Conservation (phyloP, 2,888 invertebrate genomes). For the Onthophagus sagittarius region DNA sequence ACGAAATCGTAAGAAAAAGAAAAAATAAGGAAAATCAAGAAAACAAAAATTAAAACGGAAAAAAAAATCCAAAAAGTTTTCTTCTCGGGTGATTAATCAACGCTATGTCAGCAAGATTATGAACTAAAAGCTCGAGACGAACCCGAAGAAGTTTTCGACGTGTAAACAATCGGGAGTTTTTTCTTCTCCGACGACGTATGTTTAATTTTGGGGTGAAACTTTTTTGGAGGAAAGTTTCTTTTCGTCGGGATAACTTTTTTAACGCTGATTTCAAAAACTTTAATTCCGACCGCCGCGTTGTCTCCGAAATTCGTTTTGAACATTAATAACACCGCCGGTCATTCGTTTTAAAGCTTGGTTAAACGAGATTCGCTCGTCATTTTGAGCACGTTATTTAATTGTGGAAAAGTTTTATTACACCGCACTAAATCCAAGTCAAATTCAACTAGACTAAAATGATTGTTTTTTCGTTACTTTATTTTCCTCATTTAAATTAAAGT, state of each 20-base stretch:
- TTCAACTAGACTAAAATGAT: background rate
- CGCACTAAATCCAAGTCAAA: background rate
- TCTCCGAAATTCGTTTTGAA: background rate
- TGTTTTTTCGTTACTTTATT: too few species aligned
- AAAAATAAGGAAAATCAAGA: background rate
- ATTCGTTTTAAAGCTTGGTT: background rate
- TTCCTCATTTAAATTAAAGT: too few species aligned
- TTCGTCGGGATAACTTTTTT: background rate
- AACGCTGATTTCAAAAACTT: background rate
- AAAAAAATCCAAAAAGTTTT: background rate
- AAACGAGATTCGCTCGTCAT: background rate
- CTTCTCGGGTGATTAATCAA: background rate
- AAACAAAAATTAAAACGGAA: background rate
- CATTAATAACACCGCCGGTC: background rate
- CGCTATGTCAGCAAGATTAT: background rate
- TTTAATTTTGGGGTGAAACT: background rate
- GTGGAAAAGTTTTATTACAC: background rate
- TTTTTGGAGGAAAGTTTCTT: background rate
- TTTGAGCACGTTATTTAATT: background rate
- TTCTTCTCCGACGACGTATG: background rate
- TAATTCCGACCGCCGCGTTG: background rate
- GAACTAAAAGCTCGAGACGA: background rate
- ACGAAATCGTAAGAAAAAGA: background rate
- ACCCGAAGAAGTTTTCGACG: background rate
- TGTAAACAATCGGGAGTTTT: background rate